Conservation (phyloP, 2,113 vertebrate species). For the Apus apus region DNA sequence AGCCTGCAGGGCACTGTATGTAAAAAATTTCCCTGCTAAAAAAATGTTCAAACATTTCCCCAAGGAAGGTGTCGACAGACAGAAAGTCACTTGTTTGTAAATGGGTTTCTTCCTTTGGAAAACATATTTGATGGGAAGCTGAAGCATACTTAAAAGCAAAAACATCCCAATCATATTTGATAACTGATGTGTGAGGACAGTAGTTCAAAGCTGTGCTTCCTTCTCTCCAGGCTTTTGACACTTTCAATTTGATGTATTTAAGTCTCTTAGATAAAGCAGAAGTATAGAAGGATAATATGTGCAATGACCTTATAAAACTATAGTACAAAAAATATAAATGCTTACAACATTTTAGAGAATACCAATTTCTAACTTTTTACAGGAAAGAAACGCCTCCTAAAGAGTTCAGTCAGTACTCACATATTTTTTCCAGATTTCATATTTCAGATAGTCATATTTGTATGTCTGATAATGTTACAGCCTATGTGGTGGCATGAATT, state of each 20-base stretch:
- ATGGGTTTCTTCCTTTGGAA: not conserved
- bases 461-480: not conserved
- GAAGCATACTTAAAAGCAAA: not conserved
- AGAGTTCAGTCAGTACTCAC: not conserved
- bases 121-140: not conserved
- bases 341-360: not conserved
- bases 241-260: not conserved
- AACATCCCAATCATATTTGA: not conserved
- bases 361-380: not conserved
- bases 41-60: not conserved
- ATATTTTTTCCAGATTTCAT: not conserved
- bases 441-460: not conserved
- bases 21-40: not conserved
- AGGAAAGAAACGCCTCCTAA: not conserved
- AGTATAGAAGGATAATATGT: not conserved
- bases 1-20: not conserved
- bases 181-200: not conserved
- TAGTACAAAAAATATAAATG: not conserved
- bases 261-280: not conserved
- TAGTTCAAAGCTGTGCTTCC: not conserved
- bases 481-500: not conserved
- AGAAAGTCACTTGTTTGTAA: not conserved
- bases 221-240: not conserved
- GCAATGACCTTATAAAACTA: not conserved
- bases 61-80: not conserved